A percentile compares a stretch with the other conserved stretches of the same genome.
Evolutionary conservation across 2,797 vertebrate species (phyloP).

Genomic region (Hippoglossus hippoglossus): DNA sequence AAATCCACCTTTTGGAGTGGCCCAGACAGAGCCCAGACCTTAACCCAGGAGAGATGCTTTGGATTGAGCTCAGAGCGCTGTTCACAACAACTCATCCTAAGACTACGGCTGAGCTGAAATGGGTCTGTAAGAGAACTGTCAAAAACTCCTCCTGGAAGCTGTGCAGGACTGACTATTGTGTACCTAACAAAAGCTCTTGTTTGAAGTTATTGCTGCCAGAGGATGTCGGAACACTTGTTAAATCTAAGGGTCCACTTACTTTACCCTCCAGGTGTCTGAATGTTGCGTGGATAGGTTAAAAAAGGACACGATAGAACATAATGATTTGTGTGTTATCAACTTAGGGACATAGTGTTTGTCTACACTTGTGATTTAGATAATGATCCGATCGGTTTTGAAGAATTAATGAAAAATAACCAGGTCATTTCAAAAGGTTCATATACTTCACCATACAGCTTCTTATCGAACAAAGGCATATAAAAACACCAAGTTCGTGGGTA

Average conservation of each 20-base stretch:
- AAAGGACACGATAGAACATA: no score
- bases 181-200: not conserved
- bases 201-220: not conserved
- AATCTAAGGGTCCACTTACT: no score
- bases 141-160: not conserved
- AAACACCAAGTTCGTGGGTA: not conserved
- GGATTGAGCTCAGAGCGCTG: not conserved
- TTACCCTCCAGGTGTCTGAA: no score
- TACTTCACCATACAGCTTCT: no score
- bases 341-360: no score
- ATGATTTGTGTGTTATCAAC: no score
- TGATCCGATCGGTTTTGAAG: no score
- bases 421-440: no score
- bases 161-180: no score
- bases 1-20: not conserved
- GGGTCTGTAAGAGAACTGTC: not conserved
- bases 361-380: no score
- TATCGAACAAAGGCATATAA: no score
- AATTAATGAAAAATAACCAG: constrained; percentile 7
- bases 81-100: not conserved
- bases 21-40: not conserved
- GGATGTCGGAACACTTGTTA: not conserved
- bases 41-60: not conserved
- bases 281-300: no score
- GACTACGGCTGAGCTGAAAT: not conserved